Evolutionary conservation across 2,888 invertebrate species (phyloP).

Genomic region (Eupithecia inturbata): DNA sequence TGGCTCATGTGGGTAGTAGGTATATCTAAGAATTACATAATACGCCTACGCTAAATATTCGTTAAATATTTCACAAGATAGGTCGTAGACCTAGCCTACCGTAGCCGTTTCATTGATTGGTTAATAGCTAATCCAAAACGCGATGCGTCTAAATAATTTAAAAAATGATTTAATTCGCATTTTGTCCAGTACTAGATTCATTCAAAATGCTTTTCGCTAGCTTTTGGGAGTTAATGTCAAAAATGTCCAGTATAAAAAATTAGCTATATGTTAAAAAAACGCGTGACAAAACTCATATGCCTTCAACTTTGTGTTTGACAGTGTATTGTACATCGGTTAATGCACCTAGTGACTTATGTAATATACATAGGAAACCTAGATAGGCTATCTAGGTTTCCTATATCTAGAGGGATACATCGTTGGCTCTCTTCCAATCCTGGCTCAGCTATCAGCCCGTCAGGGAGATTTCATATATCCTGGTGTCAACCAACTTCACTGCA

Average conservation of each 20-base stretch:
- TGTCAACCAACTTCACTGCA: slow-evolving; percentile 10
- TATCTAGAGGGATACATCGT: slow-evolving; percentile 58
- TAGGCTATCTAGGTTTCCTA: too few species aligned
- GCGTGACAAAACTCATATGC: background rate
- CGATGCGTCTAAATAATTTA: background rate
- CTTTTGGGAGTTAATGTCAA: background rate
- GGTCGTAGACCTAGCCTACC: background rate
- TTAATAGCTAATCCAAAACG: background rate
- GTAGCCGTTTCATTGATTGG: background rate
- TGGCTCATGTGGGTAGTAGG: background rate
- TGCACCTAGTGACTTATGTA: slow-evolving; percentile 40
- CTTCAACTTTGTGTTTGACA: background rate
- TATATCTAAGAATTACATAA: background rate
- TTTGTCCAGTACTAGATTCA: background rate
- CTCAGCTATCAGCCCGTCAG: slow-evolving; percentile 39
- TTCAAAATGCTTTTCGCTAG: background rate
- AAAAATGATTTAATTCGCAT: background rate
- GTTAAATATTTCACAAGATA: background rate
- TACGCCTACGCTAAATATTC: background rate
- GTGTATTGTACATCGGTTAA: background rate
- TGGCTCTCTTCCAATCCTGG: slow-evolving; percentile 68
- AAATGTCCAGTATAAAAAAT: background rate
- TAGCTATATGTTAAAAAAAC: background rate
- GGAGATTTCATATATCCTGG: slow-evolving; percentile 22
- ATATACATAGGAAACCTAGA: slow-evolving; percentile 55